Conservation (phyloP, 64 coral and sea anemone genomes). For the Catalaphyllia jardinei region DNA sequence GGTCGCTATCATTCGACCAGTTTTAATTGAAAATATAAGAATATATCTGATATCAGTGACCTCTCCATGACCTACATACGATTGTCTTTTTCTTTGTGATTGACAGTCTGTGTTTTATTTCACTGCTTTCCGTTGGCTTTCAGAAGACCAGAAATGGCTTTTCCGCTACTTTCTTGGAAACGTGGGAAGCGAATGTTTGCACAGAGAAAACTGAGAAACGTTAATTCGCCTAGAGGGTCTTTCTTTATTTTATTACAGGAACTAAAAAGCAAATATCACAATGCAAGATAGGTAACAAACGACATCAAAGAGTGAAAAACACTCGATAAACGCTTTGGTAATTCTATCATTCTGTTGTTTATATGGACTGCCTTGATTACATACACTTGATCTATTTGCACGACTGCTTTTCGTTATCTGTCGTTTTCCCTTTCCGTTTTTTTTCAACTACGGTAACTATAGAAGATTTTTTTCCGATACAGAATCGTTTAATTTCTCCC, state of each 20-base stretch:
- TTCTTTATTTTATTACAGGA: not conserved
- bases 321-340: too few species aligned
- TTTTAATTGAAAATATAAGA: not conserved
- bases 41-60: not conserved
- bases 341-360: too few species aligned
- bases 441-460: too few species aligned
- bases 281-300: too few species aligned
- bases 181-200: not conserved
- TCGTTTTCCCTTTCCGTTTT: too few species aligned
- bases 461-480: too few species aligned
- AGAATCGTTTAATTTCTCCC: too few species aligned
- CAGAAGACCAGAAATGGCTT: not conserved
- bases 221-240: not conserved
- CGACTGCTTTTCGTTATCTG: too few species aligned
- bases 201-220: not conserved
- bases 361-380: too few species aligned
- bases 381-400: too few species aligned
- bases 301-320: too few species aligned
- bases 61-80: not conserved
- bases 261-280: too few species aligned
- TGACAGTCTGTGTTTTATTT: not conserved
- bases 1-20: not conserved
- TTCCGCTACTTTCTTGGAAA: not conserved
- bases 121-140: not conserved
- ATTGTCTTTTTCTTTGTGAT: not conserved